Evolutionary conservation across 2,888 invertebrate species (phyloP).

Genomic region (Morpho helenor): DNA sequence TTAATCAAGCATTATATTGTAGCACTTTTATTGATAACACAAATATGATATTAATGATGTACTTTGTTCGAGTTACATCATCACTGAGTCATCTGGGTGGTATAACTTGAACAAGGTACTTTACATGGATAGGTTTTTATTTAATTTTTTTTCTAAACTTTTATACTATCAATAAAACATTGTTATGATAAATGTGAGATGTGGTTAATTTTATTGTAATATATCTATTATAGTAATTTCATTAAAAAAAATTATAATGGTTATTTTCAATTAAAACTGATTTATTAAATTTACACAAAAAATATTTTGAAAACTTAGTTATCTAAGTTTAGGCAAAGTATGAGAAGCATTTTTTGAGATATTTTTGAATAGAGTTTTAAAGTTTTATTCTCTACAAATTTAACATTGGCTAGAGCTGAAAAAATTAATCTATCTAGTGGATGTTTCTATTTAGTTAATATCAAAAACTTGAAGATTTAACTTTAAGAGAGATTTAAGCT

Average conservation of each 20-base stretch:
- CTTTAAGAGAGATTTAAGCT: too few species aligned
- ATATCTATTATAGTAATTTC: slow-evolving; percentile 20
- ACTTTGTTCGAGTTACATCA: slow-evolving; percentile 49
- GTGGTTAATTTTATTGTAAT: slow-evolving; percentile 24
- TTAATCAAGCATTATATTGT: slow-evolving; percentile 61
- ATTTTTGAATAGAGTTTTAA: too few species aligned
- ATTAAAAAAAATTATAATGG: background rate
- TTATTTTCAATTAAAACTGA: slow-evolving; percentile 4
- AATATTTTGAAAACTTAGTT: too few species aligned
- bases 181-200: slow-evolving; percentile 26
- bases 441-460: too few species aligned
- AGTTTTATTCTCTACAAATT: too few species aligned
- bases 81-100: slow-evolving; percentile 36
- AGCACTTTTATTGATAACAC: slow-evolving; percentile 55
- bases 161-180: slow-evolving; percentile 25
- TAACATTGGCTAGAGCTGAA: too few species aligned
- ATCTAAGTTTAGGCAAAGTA: too few species aligned
- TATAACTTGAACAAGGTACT: slow-evolving; percentile 30
- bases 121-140: slow-evolving; percentile 24
- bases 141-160: slow-evolving; percentile 29
- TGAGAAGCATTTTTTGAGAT: too few species aligned
- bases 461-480: too few species aligned
- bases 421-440: too few species aligned
- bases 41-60: slow-evolving; percentile 52
- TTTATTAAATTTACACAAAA: background rate